A percentile compares a stretch with the other conserved stretches of the same genome.
phyloP scores from a whole-genome alignment of 2,113 vertebrate species.

The Rhabdomys dilectus region DNA sequence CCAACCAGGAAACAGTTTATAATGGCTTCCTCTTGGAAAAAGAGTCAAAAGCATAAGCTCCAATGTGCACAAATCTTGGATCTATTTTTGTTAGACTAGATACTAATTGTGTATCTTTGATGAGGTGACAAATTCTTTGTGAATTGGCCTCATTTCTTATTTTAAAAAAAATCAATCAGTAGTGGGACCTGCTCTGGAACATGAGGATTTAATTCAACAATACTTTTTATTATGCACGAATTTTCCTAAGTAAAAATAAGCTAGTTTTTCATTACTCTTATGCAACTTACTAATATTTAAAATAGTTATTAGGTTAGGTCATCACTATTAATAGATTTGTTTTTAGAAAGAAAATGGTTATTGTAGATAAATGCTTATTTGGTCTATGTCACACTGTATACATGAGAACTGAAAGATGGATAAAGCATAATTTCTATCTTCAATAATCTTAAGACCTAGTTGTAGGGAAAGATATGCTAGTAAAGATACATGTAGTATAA shows the following conservation, averaged over 20 bases:
- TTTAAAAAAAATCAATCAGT: background rate
- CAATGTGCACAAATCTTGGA: background rate
- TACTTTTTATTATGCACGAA: rapidly evolving
- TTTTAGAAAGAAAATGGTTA: background rate
- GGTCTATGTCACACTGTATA: background rate
- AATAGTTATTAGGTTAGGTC: background rate
- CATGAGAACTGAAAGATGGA: constrained; percentile 6
- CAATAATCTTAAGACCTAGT: background rate
- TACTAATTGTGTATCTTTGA: background rate
- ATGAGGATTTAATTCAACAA: background rate
- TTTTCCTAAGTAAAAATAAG: background rate
- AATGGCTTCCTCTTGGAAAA: background rate
- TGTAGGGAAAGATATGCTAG: background rate
- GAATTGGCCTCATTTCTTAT: background rate
- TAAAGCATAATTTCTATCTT: constrained; percentile 22
- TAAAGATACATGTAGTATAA: constrained; percentile 27
- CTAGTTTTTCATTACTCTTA: background rate
- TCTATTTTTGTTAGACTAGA: background rate
- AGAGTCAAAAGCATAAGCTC: background rate
- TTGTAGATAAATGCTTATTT: background rate
- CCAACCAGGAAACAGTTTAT: background rate
- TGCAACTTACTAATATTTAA: background rate
- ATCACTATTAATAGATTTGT: background rate
- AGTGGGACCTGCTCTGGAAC: no score
- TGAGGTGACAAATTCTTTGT: background rate